phyloP scores from a whole-genome alignment of 2,888 invertebrate genomes.

The Dryobotodes eremita region DNA sequence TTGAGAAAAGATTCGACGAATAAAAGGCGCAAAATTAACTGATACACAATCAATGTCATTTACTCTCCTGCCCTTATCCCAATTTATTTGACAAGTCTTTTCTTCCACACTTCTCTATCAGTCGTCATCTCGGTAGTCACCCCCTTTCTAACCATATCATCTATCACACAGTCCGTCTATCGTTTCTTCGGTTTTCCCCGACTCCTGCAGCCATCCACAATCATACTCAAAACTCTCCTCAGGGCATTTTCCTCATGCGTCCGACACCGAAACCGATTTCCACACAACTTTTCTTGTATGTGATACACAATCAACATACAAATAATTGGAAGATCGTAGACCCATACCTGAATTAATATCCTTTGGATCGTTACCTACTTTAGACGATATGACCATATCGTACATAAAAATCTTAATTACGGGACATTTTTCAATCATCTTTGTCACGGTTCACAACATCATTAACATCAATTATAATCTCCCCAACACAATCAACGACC shows the following conservation, averaged over 20 bases:
- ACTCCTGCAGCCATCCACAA: too few species aligned
- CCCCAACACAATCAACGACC: constrained; percentile 4
- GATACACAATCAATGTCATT: neutral
- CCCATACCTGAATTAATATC: neutral
- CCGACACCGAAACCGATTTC: too few species aligned
- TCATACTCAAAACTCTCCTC: too few species aligned
- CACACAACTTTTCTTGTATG: neutral
- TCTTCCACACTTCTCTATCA: too few species aligned
- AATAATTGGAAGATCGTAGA: neutral
- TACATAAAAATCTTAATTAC: neutral
- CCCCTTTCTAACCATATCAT: too few species aligned
- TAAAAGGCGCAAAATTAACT: neutral
- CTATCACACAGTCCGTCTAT: too few species aligned
- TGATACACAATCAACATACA: neutral
- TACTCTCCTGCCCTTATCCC: too few species aligned
- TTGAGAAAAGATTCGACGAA: neutral
- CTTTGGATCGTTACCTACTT: neutral
- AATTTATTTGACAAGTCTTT: too few species aligned
- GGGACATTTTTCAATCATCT: constrained; percentile 7
- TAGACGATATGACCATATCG: neutral
- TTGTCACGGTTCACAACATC: constrained; percentile 25
- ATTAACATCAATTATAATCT: constrained; percentile 28
- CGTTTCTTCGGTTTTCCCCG: too few species aligned
- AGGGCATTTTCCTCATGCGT: too few species aligned
- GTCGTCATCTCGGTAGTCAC: too few species aligned